These are phyloP conservation scores for Unio delphinus DNA, from an alignment of 2,888 invertebrate genomes.

Conservation along the genomic window DNA sequence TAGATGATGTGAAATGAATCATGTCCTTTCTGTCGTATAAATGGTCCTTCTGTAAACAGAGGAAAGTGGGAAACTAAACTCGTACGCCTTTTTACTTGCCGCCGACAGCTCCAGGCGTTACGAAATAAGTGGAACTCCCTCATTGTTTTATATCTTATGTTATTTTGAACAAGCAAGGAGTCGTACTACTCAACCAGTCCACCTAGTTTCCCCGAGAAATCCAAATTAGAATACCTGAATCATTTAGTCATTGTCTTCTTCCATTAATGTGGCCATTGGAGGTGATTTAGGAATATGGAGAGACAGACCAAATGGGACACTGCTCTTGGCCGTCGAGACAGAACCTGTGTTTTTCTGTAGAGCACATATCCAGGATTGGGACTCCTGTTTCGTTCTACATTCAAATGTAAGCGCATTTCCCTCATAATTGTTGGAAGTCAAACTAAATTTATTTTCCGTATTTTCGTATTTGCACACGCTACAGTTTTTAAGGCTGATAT, in stretches of 20 bases:
- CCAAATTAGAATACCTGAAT: too few relatives aligned
- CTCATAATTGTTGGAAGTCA: conserved; percentile 51
- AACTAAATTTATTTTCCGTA: conserved; percentile 33
- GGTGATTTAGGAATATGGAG: conserved; percentile 51
- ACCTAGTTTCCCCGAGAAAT: too few relatives aligned
- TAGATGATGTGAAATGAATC: too few relatives aligned
- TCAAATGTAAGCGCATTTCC: conserved; percentile 50
- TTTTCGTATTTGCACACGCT: conserved; percentile 27
- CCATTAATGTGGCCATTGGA: conserved; percentile 49
- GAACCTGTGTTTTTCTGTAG: conserved; percentile 34
- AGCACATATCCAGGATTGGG: conserved; percentile 42
- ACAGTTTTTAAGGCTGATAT: conserved; percentile 52
- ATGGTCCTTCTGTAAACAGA: too few relatives aligned
- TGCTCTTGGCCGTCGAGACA: conserved; percentile 37
- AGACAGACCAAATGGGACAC: conserved; percentile 41
- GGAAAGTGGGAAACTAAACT: too few relatives aligned
- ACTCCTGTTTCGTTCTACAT: conserved; percentile 23
- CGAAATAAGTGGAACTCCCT: too few relatives aligned
- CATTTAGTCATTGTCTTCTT: conserved; percentile 31
- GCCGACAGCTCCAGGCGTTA: too few relatives aligned
- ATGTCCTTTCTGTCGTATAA: too few relatives aligned
- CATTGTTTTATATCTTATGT: too few relatives aligned
- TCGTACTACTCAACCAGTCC: too few relatives aligned
- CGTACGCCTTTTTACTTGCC: too few relatives aligned
- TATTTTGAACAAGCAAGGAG: too few relatives aligned